Percentiles rank a stretch among this genome's conserved stretches.
phyloP scores from a whole-genome alignment of 2,888 invertebrate genomes.

The Trissonchulus latispiculum region DNA sequence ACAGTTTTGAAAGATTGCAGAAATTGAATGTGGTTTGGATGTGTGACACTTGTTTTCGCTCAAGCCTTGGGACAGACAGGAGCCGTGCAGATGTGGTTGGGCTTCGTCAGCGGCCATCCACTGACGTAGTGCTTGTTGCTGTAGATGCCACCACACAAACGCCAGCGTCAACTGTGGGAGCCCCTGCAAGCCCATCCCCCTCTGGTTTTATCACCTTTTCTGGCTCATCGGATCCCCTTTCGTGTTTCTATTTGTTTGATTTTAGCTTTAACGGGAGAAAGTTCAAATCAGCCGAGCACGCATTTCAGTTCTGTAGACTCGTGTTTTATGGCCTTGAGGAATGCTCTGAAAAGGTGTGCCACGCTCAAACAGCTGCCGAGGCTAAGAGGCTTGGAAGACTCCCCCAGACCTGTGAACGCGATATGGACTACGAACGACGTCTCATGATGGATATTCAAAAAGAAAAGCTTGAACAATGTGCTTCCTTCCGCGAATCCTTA shows the following conservation, averaged over 20 bases:
- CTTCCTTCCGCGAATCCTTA: neutral
- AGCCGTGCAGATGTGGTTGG: neutral
- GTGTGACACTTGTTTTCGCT: too few species aligned
- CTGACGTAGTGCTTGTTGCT: neutral
- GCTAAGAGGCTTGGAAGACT: neutral
- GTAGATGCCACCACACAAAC: neutral
- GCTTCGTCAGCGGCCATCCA: neutral
- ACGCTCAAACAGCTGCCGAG: neutral
- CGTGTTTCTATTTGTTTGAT: neutral
- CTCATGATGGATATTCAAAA: neutral
- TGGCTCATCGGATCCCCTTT: neutral
- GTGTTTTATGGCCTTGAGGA: neutral
- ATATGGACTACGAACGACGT: neutral
- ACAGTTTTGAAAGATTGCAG: neutral
- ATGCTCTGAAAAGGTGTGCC: neutral
- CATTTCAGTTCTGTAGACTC: neutral
- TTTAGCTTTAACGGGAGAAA: neutral
- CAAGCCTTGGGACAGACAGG: too few species aligned
- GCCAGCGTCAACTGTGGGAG: neutral
- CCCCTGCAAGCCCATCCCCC: neutral
- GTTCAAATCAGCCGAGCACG: neutral
- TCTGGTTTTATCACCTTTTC: neutral
- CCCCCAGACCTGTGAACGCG: neutral
- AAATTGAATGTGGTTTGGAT: neutral
- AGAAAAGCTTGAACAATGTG: neutral